phyloP scores from a whole-genome alignment of 1,140 invertebrate species.

The Hydropsyche tenuis region DNA sequence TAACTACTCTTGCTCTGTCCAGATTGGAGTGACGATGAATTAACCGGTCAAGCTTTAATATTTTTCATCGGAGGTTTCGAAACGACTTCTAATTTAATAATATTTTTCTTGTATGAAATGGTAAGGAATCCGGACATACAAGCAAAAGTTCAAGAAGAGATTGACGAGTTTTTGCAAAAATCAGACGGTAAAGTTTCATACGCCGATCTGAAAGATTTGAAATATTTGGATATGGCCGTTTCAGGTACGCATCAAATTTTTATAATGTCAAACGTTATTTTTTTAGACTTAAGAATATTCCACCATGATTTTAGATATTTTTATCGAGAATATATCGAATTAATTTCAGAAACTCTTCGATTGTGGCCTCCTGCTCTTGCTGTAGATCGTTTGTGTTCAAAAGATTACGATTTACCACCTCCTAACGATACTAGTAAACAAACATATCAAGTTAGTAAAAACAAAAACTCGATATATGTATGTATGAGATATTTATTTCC shows the following conservation, averaged over 20 bases:
- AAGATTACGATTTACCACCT: constrained; percentile 56
- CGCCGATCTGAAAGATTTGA: constrained; percentile 50
- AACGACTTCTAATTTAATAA: constrained; percentile 65
- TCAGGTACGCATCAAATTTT: constrained; percentile 21
- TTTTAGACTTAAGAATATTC: not conserved
- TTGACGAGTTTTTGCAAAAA: constrained; percentile 53
- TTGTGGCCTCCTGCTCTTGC: constrained; percentile 62
- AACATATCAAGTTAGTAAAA: not conserved
- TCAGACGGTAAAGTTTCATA: constrained; percentile 45
- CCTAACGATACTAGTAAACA: not conserved
- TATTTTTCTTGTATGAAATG: constrained; percentile 64
- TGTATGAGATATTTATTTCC: not conserved
- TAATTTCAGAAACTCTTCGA: constrained; percentile 66
- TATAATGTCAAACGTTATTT: not conserved
- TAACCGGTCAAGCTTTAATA: constrained; percentile 64
- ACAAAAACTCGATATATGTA: not conserved
- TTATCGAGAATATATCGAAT: not conserved
- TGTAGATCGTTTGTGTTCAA: constrained; percentile 61
- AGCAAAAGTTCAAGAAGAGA: constrained; percentile 64
- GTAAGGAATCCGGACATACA: constrained; percentile 66
- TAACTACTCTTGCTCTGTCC: not conserved
- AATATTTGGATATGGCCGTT: constrained; percentile 52
- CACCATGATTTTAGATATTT: not conserved
- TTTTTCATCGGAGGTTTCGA: constrained; percentile 69
- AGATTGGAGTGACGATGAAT: constrained; percentile 45